Base-by-base conservation (phyloP, 1,140 invertebrate species). In the Neodiprion virginianus region DNA sequence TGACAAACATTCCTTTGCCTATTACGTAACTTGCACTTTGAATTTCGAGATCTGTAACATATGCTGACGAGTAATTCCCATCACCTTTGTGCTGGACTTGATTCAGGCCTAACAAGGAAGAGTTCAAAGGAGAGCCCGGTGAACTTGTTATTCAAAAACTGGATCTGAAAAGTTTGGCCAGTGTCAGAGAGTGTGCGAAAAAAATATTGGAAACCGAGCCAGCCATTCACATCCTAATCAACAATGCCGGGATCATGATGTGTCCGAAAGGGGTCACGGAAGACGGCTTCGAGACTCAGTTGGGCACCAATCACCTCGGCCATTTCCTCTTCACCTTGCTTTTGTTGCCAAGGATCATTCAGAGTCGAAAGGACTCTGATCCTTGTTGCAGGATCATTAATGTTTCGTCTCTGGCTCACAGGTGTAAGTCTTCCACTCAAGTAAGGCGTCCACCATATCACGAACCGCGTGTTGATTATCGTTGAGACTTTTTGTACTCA, bases 291-390 rank as follows among this genome's bases (percentile, higher is more conserved):
- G 97, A 98, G 83, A 91, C 91, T 71, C 93, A 96, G 76, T 88
- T 96, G 17, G 94, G 93, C 14, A 92, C 93, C 0, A 96, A 96
- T 84, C 92, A 96, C 84, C 85, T 96, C 70, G 95, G 95, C 0
- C 96, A 97, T 81, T 97, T 97, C 82, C 88, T 97, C 48, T 88
- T 98, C 0, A 97, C 96, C 0, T 89, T 92, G 74, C 84, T 98
- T 11, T 84, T 98, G 1, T 79, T 98, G 71, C 91, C 91, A 71
- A 87, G 91, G 79, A 87, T 94, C 47, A 85, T 90, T 76, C 82
- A 86, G 72, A 82, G 81, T 68, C 17, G 69, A 40, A 72, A 72
- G 47, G 71, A 76, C 14, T 91, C 93, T 0, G 84, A 89, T 9
- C 91, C 93, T 1, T 89, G 88, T 79, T 89, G 90, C 72, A 88